These are phyloP conservation scores for Coptodon bakossiorum DNA, from an alignment of 2,113 vertebrate genomes.

Conservation along the genomic window DNA sequence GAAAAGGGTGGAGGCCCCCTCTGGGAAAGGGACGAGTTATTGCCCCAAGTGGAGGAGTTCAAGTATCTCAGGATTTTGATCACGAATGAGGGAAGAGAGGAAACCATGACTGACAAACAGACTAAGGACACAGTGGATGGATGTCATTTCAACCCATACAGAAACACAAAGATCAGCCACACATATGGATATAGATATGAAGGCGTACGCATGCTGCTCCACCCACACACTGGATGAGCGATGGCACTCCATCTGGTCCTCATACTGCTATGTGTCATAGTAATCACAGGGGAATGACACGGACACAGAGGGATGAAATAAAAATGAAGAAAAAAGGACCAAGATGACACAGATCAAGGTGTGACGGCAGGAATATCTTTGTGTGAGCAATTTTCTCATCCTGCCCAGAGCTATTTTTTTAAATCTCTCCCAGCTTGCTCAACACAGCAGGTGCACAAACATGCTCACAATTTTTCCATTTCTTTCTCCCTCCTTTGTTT, in stretches of 20 bases:
- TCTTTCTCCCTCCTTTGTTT: neutral
- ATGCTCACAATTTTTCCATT: neutral
- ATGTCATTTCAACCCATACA: neutral
- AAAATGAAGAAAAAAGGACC: neutral
- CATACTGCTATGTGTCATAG: conserved; percentile 10
- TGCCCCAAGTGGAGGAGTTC: neutral
- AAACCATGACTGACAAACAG: neutral
- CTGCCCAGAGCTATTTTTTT: neutral
- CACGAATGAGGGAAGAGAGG: neutral
- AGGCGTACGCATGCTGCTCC: neutral
- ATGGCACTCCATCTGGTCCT: conserved; percentile 44
- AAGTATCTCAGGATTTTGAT: neutral
- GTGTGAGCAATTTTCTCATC: neutral
- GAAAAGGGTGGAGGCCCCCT: neutral
- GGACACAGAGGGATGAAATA: neutral
- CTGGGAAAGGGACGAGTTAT: neutral
- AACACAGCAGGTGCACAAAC: conserved; percentile 17
- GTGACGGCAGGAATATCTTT: neutral
- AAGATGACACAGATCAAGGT: neutral
- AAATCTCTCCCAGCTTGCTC: neutral
- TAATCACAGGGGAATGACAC: neutral
- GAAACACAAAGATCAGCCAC: neutral
- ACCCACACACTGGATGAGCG: conserved; percentile 11
- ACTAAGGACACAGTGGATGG: neutral
- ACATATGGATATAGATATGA: neutral